Evolutionary conservation across 2,113 vertebrate genomes (phyloP).

Genomic region (Tursiops truncatus): DNA sequence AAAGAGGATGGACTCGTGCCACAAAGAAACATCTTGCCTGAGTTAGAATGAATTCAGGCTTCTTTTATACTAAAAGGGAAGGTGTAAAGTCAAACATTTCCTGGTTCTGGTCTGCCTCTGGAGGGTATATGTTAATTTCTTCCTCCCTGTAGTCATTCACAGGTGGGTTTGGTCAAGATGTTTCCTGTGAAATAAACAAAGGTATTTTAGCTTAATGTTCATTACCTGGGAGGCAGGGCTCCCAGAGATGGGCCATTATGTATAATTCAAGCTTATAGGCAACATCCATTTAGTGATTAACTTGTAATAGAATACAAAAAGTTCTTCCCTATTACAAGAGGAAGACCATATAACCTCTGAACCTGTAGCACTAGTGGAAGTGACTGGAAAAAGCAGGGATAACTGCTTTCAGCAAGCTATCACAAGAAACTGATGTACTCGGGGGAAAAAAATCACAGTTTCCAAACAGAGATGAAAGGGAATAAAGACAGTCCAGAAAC

Average conservation of each 20-base stretch:
- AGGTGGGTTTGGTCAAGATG: not conserved
- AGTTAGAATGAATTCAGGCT: not conserved
- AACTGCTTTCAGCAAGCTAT: not conserved
- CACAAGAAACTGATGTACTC: not conserved
- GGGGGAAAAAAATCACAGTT: not conserved
- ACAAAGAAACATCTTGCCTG: not conserved
- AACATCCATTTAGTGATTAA: not conserved
- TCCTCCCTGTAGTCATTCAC: not conserved
- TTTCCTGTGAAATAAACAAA: not conserved
- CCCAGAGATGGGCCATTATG: not conserved
- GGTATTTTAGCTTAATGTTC: not conserved
- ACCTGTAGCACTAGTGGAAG: not conserved
- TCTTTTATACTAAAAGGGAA: not conserved
- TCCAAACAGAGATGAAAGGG: not conserved
- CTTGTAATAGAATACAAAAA: not conserved
- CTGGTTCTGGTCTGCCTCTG: not conserved
- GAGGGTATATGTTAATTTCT: not conserved
- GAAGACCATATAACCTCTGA: not conserved
- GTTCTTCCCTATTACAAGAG: not conserved
- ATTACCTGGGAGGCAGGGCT: not conserved
- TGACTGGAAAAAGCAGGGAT: not conserved
- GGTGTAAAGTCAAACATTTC: not conserved
- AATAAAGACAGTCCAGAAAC: not conserved
- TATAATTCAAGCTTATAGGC: not conserved
- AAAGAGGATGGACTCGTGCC: not conserved